Conservation (phyloP, 2,113 vertebrate genomes). For the Nesoenas mayeri region DNA sequence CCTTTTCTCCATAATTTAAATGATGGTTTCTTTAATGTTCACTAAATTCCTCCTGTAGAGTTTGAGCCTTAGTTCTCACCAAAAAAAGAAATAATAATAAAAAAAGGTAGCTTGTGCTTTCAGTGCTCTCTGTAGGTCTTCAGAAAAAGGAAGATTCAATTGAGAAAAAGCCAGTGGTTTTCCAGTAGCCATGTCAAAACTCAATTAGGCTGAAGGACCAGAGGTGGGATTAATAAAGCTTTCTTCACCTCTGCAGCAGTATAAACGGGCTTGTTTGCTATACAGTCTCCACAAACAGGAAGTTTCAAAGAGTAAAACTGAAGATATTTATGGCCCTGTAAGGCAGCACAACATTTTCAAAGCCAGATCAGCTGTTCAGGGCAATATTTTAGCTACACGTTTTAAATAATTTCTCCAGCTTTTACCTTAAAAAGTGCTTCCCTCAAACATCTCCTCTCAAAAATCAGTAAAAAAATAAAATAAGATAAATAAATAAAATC, state of each 20-base stretch:
- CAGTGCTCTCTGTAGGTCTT: neutral
- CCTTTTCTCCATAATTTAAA: constrained; percentile 37
- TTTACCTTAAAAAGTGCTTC: neutral
- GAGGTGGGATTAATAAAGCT: neutral
- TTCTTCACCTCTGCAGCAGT: neutral
- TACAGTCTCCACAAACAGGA: neutral
- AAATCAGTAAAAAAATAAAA: neutral
- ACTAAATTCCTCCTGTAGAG: constrained; percentile 20
- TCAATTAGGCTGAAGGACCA: constrained; percentile 4
- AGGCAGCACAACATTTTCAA: neutral
- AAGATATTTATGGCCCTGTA: neutral
- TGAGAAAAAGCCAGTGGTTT: constrained; percentile 17
- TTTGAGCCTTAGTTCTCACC: neutral
- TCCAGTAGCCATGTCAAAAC: constrained; percentile 41
- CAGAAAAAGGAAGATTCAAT: neutral
- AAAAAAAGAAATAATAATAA: neutral
- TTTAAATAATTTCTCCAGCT: neutral
- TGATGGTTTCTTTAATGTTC: constrained; percentile 27
- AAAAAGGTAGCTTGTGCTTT: neutral
- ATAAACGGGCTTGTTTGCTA: neutral
- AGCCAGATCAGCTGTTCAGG: neutral
- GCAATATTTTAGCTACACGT: neutral
- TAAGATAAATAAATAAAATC: neutral
- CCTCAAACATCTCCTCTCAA: neutral
- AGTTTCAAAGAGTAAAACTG: neutral